phyloP scores from a whole-genome alignment of 2,888 invertebrate genomes.

The Copidosoma aretas region DNA sequence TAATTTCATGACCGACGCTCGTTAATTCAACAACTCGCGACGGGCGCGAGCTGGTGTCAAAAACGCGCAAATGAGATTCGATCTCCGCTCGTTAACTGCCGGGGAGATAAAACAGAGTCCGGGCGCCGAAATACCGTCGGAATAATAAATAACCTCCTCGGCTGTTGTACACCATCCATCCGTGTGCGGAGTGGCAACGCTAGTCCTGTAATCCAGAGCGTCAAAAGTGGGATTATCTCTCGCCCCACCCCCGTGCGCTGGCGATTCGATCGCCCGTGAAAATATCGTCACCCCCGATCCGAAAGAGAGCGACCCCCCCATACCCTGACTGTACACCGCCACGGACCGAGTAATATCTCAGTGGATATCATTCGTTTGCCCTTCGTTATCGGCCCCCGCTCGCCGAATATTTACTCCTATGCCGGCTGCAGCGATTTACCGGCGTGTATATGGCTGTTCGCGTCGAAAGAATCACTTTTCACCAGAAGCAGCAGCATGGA shows the following conservation, averaged over 20 bases:
- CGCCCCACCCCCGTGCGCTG: neutral
- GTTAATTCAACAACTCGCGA: constrained; percentile 10
- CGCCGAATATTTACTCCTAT: neutral
- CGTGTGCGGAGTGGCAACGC: neutral
- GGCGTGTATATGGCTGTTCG: no score
- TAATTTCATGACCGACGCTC: neutral
- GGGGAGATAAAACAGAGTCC: neutral
- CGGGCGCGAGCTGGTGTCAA: constrained; percentile 13
- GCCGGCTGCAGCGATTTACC: no score
- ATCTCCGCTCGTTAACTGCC: neutral
- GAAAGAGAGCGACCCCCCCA: constrained; percentile 15
- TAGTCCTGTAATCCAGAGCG: neutral
- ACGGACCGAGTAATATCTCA: constrained; percentile 41
- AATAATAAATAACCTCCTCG: constrained; percentile 25
- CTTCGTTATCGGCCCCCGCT: constrained; percentile 43
- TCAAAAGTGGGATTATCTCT: neutral
- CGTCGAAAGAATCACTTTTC: no score
- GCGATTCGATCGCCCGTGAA: constrained; percentile 40
- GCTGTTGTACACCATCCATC: neutral
- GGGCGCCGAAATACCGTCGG: constrained; percentile 4
- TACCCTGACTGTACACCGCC: no score
- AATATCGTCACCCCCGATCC: constrained; percentile 30
- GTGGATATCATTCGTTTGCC: constrained; percentile 45
- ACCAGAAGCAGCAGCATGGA: no score
- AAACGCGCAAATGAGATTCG: constrained; percentile 33